Base-by-base conservation (phyloP, 2,113 vertebrate genomes). In the Corythornis cristatus region DNA sequence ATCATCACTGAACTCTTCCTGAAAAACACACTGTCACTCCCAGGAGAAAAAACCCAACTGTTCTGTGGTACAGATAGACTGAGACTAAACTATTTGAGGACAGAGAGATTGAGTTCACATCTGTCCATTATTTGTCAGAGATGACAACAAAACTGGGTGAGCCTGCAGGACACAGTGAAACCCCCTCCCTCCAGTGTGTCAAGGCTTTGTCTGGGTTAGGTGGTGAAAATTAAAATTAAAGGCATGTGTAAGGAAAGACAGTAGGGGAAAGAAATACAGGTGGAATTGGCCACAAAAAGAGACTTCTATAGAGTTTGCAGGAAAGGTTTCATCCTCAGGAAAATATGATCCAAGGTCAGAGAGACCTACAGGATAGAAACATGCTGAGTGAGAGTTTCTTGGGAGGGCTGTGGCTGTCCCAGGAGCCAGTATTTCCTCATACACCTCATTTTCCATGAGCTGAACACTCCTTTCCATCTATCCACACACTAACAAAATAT, bases 271-370 rank as follows among this genome's bases (percentile, higher is more conserved):
- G 21, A 77, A 86, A 58, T 35, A 29, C 2, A 66, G 56, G 72
- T 58, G 64, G 67, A 78, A 66, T 3, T 48, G 75, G 73, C 11
- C 53, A n/a, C 15, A 42, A 0, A 50, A 76, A 51, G 42, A 57
- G 35, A 28, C 71, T 86, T 56, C 12, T 50, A 4, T 48, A 11
- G 43, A 40, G 29, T 6, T 12, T 42, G 56, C 67, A 95, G 84
- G 54, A 77, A 70, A 83, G 28, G 58, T 93, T 74, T 37, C 33
- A 71, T 56, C 60, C 66, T 45, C 10, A 73, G 83, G 51, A 93
- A 95, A 94, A 77, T 11, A 9, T 7, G 72, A 90, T 76, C 62
- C 68, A 83, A 76, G 80, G 91, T 54, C 86, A 89, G 68, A 37
- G 31, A 79, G 50, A 83, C 71, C 82, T 68, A 29, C 57, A 19